phyloP scores from a whole-genome alignment of 2,797 vertebrate genomes.

The Pogoniulus pusillus region DNA sequence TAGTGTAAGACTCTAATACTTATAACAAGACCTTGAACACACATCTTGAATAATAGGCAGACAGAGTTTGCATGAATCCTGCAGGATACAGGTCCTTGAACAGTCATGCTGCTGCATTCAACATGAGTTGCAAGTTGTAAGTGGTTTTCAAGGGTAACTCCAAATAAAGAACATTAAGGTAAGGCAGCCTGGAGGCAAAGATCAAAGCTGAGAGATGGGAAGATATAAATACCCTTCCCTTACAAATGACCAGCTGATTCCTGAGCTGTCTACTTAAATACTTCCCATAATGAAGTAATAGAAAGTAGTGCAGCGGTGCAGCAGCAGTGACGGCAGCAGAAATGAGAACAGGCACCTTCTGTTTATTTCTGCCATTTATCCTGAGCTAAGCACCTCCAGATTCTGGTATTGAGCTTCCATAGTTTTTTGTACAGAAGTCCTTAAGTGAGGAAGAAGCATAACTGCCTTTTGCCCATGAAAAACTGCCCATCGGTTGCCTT shows the following conservation, averaged over 20 bases:
- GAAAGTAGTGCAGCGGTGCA: not conserved
- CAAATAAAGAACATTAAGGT: constrained; percentile 48
- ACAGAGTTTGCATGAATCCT: constrained; percentile 36
- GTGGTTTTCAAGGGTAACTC: constrained; percentile 69
- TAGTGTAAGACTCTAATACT: not conserved
- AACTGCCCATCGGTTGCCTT: not conserved
- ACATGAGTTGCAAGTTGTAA: constrained; percentile 59
- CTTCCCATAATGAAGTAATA: constrained; percentile 35
- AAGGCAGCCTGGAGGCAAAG: constrained; percentile 60
- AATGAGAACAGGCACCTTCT: not conserved
- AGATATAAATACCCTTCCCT: constrained; percentile 49
- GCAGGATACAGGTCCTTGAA: constrained; percentile 46
- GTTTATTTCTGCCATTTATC: not conserved
- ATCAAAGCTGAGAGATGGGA: constrained; percentile 65
- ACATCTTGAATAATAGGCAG: constrained; percentile 39
- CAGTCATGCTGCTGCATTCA: constrained; percentile 49
- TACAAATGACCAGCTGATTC: constrained; percentile 47
- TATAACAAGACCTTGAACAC: constrained; percentile 36
- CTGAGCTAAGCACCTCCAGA: not conserved
- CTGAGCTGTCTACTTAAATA: constrained; percentile 53
- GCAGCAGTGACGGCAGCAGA: not conserved
- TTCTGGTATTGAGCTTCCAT: not conserved
- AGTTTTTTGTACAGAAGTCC: not conserved
- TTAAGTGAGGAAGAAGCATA: not conserved
- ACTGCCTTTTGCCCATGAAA: not conserved